Evolutionary conservation across 2,797 vertebrate genomes (phyloP).

Genomic region (Clarias laeviceps): DNA sequence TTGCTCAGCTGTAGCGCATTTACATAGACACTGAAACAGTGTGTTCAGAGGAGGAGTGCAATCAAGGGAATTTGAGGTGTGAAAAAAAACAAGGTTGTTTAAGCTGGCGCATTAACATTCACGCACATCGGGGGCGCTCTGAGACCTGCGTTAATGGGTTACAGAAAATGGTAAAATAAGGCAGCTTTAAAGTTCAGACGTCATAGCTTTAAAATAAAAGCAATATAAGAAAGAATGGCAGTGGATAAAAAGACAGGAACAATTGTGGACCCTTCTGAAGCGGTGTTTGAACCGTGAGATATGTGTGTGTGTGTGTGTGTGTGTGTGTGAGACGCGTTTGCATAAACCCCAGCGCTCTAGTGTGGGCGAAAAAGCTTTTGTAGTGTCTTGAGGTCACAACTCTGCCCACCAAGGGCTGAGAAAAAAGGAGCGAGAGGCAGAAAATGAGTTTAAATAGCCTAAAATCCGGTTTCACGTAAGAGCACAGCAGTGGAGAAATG

Average conservation of each 20-base stretch:
- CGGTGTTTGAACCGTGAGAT: background rate
- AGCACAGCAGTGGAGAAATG: constrained; percentile 8
- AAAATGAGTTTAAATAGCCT: constrained; percentile 27
- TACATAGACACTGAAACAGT: too few relatives aligned
- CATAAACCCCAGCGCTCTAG: constrained; percentile 19
- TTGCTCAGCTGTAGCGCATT: too few relatives aligned
- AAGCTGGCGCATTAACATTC: too few relatives aligned
- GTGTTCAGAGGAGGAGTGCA: too few relatives aligned
- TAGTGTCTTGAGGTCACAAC: constrained; percentile 18
- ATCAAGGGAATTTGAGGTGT: too few relatives aligned
- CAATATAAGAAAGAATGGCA: background rate
- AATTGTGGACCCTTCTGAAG: background rate
- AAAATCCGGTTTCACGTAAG: constrained; percentile 31
- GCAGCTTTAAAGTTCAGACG: background rate
- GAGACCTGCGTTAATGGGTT: too few relatives aligned
- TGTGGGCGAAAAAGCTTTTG: constrained; percentile 34
- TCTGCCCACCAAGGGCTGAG: constrained; percentile 6
- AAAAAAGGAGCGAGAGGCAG: background rate
- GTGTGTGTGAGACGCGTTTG: background rate
- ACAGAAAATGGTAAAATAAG: too few relatives aligned
- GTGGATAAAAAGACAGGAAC: constrained; percentile 25
- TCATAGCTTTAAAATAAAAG: constrained; percentile 20
- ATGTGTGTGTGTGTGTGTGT: background rate
- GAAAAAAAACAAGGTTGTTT: too few relatives aligned
- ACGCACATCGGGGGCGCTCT: too few relatives aligned